Base-by-base conservation (phyloP, 2,113 vertebrate species). In the Peromyscus leucopus region DNA sequence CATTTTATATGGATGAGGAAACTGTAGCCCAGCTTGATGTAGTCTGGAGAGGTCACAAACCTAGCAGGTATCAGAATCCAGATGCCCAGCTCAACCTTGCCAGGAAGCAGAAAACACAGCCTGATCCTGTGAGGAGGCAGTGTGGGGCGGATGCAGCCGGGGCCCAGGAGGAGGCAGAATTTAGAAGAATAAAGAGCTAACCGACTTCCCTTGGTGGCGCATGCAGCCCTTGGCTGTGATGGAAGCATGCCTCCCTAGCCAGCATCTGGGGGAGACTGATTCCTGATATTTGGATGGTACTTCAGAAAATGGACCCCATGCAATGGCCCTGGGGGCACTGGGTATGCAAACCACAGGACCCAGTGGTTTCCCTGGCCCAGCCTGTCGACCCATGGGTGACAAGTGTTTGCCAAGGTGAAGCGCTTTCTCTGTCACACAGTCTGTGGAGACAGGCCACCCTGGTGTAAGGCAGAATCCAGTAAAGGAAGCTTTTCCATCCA, bases 191-290 rank as follows among this genome's bases (percentile, higher is more conserved):
- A 1, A 6, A 1, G 79, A 42, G 55, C 3, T 28, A n/a, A 39
- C 22, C 19, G 12, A 19, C 36, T 39, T 9, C 5, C 46, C 10
- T 0, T 12, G 3, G 8, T 19, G 21, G 46, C 22, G 1, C 65
- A 88, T 4, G 3, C 28, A 90, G 55, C 61, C 46, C 16, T 15
- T 1, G 16, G 65, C 83, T 5, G 0, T 1, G 31, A 1, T 7
- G 1, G 11, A 46, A 2, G 12, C 67, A 82, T 15, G 42, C 15
- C 36, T 57, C 78, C 59, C 0, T 7, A 2, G 1, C 88, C 55
- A 0, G 36, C 0, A 4, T 13, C 65, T 13, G 4, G 17, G 1
- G 0, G 7, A 9, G 78, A 9, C 72, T 28, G n/a, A n/a, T 4
- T 90, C 61, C 51, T n/a, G 4, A 8, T 0, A 3, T 15, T 17